phyloP scores from a whole-genome alignment of 2,113 vertebrate genomes.

The Halichoerus grypus region DNA sequence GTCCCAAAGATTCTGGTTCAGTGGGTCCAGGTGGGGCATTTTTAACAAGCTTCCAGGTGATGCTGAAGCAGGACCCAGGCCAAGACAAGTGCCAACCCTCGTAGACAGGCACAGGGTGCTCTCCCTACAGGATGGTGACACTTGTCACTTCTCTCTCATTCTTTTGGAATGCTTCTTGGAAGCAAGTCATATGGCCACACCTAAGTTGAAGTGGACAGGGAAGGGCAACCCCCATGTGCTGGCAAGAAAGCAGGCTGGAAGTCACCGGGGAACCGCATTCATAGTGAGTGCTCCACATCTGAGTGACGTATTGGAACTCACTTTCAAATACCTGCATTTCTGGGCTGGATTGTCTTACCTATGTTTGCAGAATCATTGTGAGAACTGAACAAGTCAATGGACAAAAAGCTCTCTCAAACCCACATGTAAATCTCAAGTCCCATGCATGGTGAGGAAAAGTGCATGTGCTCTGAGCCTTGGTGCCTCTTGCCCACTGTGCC shows the following conservation, averaged over 20 bases:
- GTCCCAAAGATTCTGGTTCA: not conserved
- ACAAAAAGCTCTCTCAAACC: not conserved
- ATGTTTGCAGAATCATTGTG: not conserved
- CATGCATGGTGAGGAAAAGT: accelerated
- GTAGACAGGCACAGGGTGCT: accelerated
- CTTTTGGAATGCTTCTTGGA: not conserved
- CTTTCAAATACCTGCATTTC: not conserved
- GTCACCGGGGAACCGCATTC: not conserved
- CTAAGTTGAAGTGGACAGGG: not conserved
- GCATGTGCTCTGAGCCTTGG: not conserved
- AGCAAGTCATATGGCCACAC: not conserved
- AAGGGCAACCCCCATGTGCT: not conserved
- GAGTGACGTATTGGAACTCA: accelerated
- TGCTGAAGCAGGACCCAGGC: not conserved
- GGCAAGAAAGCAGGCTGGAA: not conserved
- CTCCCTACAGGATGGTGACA: accelerated
- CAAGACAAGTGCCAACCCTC: not conserved
- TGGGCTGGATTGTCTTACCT: not conserved
- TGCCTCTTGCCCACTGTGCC: accelerated
- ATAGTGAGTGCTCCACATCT: not conserved
- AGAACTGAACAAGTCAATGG: not conserved
- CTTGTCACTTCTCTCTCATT: not conserved
- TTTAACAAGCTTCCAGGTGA: not conserved
- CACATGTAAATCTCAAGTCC: not conserved
- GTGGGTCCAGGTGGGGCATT: not conserved